Conservation (phyloP, 2,113 vertebrate species). For the Dasyornis broadbenti region DNA sequence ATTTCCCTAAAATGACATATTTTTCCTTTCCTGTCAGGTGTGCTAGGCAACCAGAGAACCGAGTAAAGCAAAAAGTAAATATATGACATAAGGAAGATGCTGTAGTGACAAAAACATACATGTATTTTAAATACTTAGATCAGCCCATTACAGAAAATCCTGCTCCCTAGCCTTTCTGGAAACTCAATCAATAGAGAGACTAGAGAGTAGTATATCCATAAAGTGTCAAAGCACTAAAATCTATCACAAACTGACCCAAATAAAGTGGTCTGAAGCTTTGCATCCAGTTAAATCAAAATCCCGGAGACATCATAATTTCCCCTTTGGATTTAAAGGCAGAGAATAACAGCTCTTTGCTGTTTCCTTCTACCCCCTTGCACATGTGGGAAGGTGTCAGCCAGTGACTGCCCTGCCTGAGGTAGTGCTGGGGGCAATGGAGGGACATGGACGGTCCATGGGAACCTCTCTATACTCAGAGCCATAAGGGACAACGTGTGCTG, state of each 20-base stretch:
- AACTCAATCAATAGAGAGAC: neutral
- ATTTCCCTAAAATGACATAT: neutral
- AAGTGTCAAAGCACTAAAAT: neutral
- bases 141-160: neutral
- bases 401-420: too few species aligned
- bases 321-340: neutral
- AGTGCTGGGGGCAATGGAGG: fast-evolving
- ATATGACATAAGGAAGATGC: neutral
- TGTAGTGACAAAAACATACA: neutral
- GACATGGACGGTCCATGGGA: fast-evolving
- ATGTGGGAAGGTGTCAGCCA: neutral
- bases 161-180: neutral
- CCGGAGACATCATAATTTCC: fast-evolving
- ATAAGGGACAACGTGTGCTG: neutral
- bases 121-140: neutral
- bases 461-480: fast-evolving
- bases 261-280: neutral
- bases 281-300: neutral
- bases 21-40: neutral
- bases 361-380: fast-evolving
- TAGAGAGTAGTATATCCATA: neutral
- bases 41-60: neutral
- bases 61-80: neutral
- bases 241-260: neutral
- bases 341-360: neutral